Percentiles rank a stretch among this genome's conserved stretches.
phyloP scores from a whole-genome alignment of 2,888 invertebrate species.

The Philereme vetulata region DNA sequence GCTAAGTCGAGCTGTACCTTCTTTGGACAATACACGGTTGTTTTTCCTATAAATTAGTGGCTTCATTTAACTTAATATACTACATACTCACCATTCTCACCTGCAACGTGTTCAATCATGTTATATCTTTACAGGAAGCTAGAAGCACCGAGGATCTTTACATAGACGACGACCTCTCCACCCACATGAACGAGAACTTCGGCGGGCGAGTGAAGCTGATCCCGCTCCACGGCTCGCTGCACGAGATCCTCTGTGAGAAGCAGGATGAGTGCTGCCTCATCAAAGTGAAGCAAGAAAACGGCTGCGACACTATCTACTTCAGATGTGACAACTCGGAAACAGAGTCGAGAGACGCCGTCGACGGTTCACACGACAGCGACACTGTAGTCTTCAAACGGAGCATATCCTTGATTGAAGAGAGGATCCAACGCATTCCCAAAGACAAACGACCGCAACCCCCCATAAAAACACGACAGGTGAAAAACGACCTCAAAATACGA shows the following conservation, averaged over 20 bases:
- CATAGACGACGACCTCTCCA: constrained; percentile 81
- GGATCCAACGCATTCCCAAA: constrained; percentile 67
- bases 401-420: constrained; percentile 71
- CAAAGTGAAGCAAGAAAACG: constrained; percentile 75
- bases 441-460: constrained; percentile 54
- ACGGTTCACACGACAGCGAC: constrained; percentile 53
- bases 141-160: constrained; percentile 82
- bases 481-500: constrained; percentile 41
- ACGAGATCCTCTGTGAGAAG: constrained; percentile 77
- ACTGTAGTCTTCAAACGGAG: constrained; percentile 74
- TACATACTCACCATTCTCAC: too few relatives aligned
- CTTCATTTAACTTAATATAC: too few relatives aligned
- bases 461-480: constrained; percentile 27
- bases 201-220: constrained; percentile 72
- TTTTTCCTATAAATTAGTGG: too few relatives aligned
- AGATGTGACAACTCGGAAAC: constrained; percentile 72
- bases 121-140: constrained; percentile 62
- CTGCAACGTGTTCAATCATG: too few relatives aligned
- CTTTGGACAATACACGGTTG: too few relatives aligned
- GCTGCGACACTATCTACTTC: constrained; percentile 74
- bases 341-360: constrained; percentile 68
- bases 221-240: constrained; percentile 73
- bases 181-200: constrained; percentile 76
- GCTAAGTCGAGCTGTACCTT: too few relatives aligned
- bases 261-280: constrained; percentile 78